Evolutionary conservation across 2,113 vertebrate genomes (phyloP), one percentile per base, ranked within the genome.

Genomic region (Apistogramma diplotaenia): DNA sequence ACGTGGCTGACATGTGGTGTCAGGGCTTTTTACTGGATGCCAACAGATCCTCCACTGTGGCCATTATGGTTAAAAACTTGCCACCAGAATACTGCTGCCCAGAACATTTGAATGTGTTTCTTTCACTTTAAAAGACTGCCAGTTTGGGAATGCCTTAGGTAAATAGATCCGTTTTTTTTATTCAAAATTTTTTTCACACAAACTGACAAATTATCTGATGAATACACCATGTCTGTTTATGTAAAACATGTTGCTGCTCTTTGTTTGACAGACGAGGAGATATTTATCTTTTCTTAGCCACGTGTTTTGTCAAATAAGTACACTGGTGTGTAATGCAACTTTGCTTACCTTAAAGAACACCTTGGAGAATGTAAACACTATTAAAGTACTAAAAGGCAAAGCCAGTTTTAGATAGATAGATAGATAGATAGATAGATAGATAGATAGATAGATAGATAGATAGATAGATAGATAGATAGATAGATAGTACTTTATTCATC

Each of bases 211-310:
- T 51, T 25, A 60, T 72, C 25, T 18, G 18, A 72, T 6, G 23
- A 23, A 49, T 61, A 9, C 25, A 59, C 81, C 61, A 57, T 1
- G 3, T 31, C 11, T 21, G 27, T 76, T 61, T 59, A 8, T 76
- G n/a, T 70, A 73, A 74, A 70, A 74, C 53, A 70, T 49, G 27
- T 15, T 54, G 23, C 25, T 57, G 70, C 5, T 75, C 51, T 53
- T 79, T 83, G 70, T 76, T 73, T 75, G 25, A 62, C 31, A 33
- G 12, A 40, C 19, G 37, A 81, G 29, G 19, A 71, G 15, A 57
- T 1, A 12, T 23, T 82, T 74, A 85, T 88, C 49, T 78, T 57
- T 27, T 71, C 53, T 53, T 5, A 13, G 10, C 3, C 79, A 87
- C 74, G 29, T 7, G 37, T 23, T 76, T 43, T n/a, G 40, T 62